Evolutionary conservation across 1,140 invertebrate species (phyloP).

Genomic region (Zaprionus ghesquierei): DNA sequence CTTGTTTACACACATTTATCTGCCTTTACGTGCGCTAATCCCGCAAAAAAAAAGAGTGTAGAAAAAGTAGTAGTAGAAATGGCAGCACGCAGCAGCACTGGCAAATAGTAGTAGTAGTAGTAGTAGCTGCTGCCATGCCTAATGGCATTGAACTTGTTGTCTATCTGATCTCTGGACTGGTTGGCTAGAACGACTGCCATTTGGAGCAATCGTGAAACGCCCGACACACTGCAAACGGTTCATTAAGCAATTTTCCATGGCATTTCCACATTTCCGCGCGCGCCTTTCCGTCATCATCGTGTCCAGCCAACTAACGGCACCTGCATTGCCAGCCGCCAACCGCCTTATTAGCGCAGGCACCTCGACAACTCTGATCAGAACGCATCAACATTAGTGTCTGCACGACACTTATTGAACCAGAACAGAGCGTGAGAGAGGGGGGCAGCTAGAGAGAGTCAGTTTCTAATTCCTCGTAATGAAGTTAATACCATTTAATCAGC

Average conservation of each 20-base stretch:
- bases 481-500: neutral
- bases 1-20: slow-evolving; percentile 52
- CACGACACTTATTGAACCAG: neutral
- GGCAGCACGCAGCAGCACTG: slow-evolving; percentile 1
- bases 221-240: slow-evolving; percentile 58
- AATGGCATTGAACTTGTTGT: slow-evolving; percentile 70
- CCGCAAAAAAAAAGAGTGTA: neutral
- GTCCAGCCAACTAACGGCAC: slow-evolving; percentile 54
- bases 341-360: slow-evolving; percentile 45
- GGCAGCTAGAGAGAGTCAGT: neutral
- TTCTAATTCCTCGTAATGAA: neutral
- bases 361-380: neutral
- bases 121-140: slow-evolving; percentile 8
- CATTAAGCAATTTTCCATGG: slow-evolving; percentile 76
- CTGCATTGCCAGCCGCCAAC: slow-evolving; percentile 49
- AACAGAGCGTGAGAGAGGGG: neutral
- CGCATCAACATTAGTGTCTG: neutral
- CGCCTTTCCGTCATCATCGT: slow-evolving; percentile 52
- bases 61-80: slow-evolving; percentile 3
- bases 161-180: slow-evolving; percentile 38
- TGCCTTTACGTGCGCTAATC: slow-evolving; percentile 25
- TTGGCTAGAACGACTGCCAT: slow-evolving; percentile 49
- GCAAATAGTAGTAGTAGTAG: slow-evolving; percentile 15
- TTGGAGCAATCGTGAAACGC: slow-evolving; percentile 68
- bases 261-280: slow-evolving; percentile 52